A percentile compares a stretch with the other conserved stretches of the same genome.
Evolutionary conservation across 2,888 invertebrate species (phyloP).

Genomic region (Dryococelus australis): DNA sequence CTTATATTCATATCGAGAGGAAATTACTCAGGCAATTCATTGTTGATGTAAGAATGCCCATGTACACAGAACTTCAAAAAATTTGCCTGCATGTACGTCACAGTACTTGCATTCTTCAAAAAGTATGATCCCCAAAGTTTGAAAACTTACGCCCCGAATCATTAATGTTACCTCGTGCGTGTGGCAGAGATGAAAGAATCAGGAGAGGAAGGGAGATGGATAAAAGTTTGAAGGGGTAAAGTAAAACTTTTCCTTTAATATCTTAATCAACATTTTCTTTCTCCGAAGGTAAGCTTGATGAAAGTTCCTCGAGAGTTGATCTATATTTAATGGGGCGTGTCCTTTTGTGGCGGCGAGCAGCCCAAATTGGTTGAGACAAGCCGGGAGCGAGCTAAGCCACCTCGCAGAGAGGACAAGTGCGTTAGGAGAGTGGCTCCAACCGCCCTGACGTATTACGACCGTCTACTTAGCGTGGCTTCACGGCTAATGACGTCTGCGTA

Average conservation of each 20-base stretch:
- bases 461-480: too few species aligned
- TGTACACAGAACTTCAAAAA: too few species aligned
- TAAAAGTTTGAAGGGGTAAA: background rate
- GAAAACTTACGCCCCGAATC: background rate
- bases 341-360: background rate
- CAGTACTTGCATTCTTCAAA: too few species aligned
- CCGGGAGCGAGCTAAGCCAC: background rate
- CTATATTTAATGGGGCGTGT: conserved; percentile 16
- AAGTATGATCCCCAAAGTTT: too few species aligned
- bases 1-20: too few species aligned
- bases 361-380: background rate
- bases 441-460: too few species aligned
- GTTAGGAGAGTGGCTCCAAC: too few species aligned
- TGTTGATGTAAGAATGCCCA: too few species aligned
- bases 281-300: background rate
- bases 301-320: background rate
- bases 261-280: conserved; percentile 16
- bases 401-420: background rate
- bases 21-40: too few species aligned
- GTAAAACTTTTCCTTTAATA: background rate
- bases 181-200: background rate
- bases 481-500: too few species aligned
- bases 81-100: too few species aligned
- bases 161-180: background rate
- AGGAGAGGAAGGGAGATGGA: background rate